Evolutionary conservation across 2,797 vertebrate genomes (phyloP), one percentile per base, ranked within the genome.

Genomic region (Sebastolobus alascanus): DNA sequence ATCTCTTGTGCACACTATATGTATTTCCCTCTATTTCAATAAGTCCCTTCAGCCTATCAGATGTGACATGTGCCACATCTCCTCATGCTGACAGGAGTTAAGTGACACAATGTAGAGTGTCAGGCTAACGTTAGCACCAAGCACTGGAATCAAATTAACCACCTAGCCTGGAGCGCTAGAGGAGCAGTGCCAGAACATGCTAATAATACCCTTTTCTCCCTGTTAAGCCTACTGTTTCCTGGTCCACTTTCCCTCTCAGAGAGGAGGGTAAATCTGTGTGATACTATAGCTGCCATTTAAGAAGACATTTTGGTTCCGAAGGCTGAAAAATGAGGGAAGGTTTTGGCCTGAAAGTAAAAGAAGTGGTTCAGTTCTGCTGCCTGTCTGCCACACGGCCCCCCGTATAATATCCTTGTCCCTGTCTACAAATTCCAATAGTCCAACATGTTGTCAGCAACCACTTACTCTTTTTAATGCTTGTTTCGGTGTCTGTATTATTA

Each of bases 131-230:
- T 85, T 93, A 92, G 79, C 83, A 90, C 88, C 92, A 66, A 86
- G 81, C 43, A 73, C 86, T 84, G 71, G 89, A 93, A 94, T 94
- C 79, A 94, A 89, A 95, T 93, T 93, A 95, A 92, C 66, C 82
- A 80, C 89, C 90, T 93, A 71, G 86, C 91, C 92, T 86, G 67
- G 10, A 92, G 92, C 72, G 73, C 77, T 86, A 54, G 75, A 86
- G 86, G 93, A 91, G 87, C 90, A 75, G 92, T 79, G 90, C 79
- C 90, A 92, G 87, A 92, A 88, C 83, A 92, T 85, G 88, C 93
- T 95, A 96, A 95, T 94, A 95, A 96, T 94, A 95, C 84, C 78
- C 4, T 66, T 82, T 84, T 68, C 72, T 87, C 70, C 83, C 77
- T 31, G 71, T 83, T 78, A 87, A 79, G 71, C 87, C 88, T 58